A percentile compares a stretch with the other conserved stretches of the same genome.
Conservation (phyloP, 2,113 vertebrate species). For the Tonatia bakeri region DNA sequence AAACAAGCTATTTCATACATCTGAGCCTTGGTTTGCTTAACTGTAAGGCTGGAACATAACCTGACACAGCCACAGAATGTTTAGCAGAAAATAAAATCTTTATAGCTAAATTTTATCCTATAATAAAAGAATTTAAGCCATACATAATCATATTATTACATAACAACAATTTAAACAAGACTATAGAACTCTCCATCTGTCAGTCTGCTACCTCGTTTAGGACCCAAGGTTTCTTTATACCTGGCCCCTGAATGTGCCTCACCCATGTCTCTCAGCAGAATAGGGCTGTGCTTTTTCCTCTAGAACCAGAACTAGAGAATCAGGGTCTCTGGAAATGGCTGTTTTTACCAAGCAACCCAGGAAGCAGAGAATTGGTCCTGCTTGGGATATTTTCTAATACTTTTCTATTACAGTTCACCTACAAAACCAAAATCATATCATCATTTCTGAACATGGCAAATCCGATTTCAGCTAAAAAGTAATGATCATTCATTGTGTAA, state of each 20-base stretch:
- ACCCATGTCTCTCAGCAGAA: neutral
- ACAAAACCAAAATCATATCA: neutral
- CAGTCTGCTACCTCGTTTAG: neutral
- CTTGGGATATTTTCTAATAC: neutral
- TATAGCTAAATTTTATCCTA: neutral
- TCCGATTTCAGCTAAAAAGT: neutral
- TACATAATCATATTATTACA: neutral
- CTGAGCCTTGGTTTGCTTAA: neutral
- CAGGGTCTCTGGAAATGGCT: neutral
- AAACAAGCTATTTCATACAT: neutral
- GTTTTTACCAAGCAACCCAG: neutral
- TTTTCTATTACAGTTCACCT: neutral
- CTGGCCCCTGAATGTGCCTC: neutral
- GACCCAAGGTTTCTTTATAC: neutral
- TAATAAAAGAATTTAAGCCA: neutral
- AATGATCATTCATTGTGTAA: neutral
- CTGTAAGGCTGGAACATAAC: neutral
- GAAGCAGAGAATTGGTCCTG: neutral
- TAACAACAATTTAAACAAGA: neutral
- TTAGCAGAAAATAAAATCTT: neutral
- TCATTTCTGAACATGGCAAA: neutral
- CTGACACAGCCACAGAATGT: neutral
- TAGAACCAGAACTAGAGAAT: neutral
- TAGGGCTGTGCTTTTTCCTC: neutral
- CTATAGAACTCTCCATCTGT: neutral